Base-by-base conservation (phyloP, 2,797 vertebrate genomes). In the Melanotaenia maccullochi region DNA sequence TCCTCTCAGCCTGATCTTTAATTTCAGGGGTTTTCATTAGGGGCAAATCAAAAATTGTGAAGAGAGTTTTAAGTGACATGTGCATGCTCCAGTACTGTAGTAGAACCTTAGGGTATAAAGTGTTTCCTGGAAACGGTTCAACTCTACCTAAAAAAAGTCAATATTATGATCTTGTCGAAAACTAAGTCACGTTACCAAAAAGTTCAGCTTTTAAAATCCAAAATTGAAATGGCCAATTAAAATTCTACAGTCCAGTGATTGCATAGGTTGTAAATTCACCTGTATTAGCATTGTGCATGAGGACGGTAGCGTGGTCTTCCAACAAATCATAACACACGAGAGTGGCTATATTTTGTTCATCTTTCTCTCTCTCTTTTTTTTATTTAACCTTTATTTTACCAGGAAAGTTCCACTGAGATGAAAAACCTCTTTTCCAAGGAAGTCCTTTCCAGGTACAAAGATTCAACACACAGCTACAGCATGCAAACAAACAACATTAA, bases 111-210 rank as follows among this genome's bases (percentile, higher is more conserved):
- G 93, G 68, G 97, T 71, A 80, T 64, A 89, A 60, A 93, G 77
- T 1, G 95, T 96, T 72, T 96, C 94, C 89, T 96, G 96, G 85
- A 97, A 97, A 83, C 94, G 95, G 88, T 95, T 94, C 78, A 97
- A n/a, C 90, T 99, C 97, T 83, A 83, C 93, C 97, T 99, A 73
- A 11, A 44, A 64, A 75, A 61, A 58, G 22, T 11, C 4, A 66
- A 65, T 44, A 3, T 44, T 14, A 16, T 44, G 36, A 25, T 62
- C 24, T n/a, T 25, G 5, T n/a, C 32, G 13, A 54, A 25, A 54
- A 14, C 4, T 14, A 54, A 52, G 51, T 52, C 22, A 13, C 11
- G 1, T 3, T 52, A 55, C 36, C 9, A 32, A 9, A 4, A 70
- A 42, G 1, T 20, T 8, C 5, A 60, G 7, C 1, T 36, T 60